Conservation (phyloP, 64 coral and sea anemone genomes). For the Montipora foliosa region DNA sequence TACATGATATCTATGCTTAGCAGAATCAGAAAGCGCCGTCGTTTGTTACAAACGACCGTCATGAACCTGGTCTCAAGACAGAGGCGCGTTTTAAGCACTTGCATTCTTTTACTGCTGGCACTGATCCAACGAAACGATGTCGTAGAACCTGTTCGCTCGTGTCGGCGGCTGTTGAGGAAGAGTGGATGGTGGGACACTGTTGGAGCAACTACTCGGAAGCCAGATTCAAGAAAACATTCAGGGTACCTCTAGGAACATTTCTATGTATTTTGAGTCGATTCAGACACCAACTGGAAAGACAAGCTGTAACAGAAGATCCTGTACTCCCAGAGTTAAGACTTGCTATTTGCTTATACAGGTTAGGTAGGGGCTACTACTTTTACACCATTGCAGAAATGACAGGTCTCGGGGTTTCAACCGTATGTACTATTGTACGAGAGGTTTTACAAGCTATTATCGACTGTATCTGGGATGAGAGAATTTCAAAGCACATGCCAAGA, state of each 20-base stretch:
- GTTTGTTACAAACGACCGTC: not conserved
- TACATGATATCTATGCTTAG: not conserved
- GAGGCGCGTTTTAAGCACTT: not conserved
- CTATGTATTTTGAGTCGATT: not conserved
- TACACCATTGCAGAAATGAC: too few relatives aligned
- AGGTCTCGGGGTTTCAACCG: too few relatives aligned
- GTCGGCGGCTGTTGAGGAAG: constrained; percentile 1
- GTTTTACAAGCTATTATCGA: too few relatives aligned
- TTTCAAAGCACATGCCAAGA: too few relatives aligned
- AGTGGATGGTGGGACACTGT: not conserved
- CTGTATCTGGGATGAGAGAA: too few relatives aligned
- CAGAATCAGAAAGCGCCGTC: not conserved
- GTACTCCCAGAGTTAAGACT: not conserved
- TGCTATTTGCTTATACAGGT: too few relatives aligned
- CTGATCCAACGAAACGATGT: constrained; percentile 11
- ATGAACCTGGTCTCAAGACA: not conserved
- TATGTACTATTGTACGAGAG: too few relatives aligned
- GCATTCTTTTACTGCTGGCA: not conserved
- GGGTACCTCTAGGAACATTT: constrained; percentile 19
- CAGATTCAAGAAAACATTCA: constrained; percentile 49
- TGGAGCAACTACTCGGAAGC: not conserved
- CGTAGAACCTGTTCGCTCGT: not conserved
- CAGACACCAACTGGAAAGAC: constrained; percentile 9
- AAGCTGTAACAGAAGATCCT: constrained; percentile 17
- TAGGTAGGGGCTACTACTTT: too few relatives aligned